Conservation (phyloP, 2,113 vertebrate species). For the Spizaetus ornatus region DNA sequence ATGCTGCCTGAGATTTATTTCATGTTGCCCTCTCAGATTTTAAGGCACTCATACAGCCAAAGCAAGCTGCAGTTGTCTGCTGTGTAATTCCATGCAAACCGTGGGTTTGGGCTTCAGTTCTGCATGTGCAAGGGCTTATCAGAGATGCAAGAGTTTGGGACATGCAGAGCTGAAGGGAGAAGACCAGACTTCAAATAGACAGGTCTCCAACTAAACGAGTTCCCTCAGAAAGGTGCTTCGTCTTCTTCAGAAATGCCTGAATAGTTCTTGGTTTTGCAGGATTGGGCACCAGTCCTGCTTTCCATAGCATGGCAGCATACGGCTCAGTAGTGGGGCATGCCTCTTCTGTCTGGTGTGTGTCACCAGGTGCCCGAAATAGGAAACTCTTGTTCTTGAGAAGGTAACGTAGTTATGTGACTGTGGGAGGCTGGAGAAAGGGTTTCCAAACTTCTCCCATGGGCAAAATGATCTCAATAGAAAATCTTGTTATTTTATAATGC, state of each 20-base stretch:
- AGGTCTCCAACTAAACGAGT: background rate
- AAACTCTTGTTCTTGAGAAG: background rate
- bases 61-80: background rate
- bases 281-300: background rate
- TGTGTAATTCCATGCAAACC: background rate
- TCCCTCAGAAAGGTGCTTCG: background rate
- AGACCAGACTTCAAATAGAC: background rate
- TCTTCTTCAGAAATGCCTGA: background rate
- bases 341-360: background rate
- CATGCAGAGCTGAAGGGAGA: background rate
- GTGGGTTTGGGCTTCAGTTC: background rate
- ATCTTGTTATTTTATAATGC: background rate
- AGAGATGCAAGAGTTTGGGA: background rate
- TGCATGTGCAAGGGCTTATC: background rate
- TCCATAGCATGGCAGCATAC: rapidly evolving
- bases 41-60: background rate
- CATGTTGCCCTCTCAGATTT: background rate
- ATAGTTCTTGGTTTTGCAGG: background rate
- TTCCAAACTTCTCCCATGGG: background rate
- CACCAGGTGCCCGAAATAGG: background rate
- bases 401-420: background rate
- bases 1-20: background rate
- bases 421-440: background rate
- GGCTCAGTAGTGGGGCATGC: background rate
- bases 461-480: background rate